These are phyloP conservation scores for Harpagoxenus sublaevis DNA, from an alignment of 2,888 invertebrate genomes.

Conservation along the genomic window DNA sequence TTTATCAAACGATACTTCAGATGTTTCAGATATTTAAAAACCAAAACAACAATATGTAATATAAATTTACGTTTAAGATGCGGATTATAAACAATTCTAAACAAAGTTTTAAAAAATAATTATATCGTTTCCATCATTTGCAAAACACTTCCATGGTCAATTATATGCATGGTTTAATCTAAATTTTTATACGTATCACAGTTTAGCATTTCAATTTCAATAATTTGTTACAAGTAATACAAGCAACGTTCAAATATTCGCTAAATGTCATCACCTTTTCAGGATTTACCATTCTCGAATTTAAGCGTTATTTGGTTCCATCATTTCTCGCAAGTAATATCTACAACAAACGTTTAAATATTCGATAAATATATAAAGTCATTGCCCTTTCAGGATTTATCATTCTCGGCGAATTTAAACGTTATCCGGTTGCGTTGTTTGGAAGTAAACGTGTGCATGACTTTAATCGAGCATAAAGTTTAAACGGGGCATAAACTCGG, in stretches of 20 bases:
- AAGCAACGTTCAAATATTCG: slow-evolving; percentile 10
- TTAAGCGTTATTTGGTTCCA: slow-evolving; percentile 67
- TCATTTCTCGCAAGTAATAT: background rate
- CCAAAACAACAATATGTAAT: background rate
- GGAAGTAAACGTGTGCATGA: slow-evolving; percentile 69
- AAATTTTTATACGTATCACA: background rate
- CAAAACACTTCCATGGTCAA: background rate
- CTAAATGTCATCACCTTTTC: slow-evolving; percentile 15
- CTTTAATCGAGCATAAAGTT: slow-evolving; percentile 77
- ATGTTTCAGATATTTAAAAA: background rate
- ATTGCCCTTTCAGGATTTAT: slow-evolving; percentile 26
- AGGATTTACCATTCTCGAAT: slow-evolving; percentile 63
- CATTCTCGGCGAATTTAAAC: slow-evolving; percentile 68
- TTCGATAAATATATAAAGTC: slow-evolving; percentile 9
- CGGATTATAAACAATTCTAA: background rate
- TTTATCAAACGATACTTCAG: background rate
- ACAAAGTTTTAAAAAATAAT: slow-evolving; percentile 3
- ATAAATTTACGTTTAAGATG: background rate
- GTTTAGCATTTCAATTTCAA: background rate
- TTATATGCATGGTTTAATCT: background rate
- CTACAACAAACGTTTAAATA: slow-evolving; percentile 1
- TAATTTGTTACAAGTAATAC: background rate
- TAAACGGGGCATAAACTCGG: slow-evolving; percentile 75
- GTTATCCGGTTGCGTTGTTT: slow-evolving; percentile 69
- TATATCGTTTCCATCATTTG: background rate